phyloP scores from a whole-genome alignment of 2,797 vertebrate species.

The Astyanax mexicanus region DNA sequence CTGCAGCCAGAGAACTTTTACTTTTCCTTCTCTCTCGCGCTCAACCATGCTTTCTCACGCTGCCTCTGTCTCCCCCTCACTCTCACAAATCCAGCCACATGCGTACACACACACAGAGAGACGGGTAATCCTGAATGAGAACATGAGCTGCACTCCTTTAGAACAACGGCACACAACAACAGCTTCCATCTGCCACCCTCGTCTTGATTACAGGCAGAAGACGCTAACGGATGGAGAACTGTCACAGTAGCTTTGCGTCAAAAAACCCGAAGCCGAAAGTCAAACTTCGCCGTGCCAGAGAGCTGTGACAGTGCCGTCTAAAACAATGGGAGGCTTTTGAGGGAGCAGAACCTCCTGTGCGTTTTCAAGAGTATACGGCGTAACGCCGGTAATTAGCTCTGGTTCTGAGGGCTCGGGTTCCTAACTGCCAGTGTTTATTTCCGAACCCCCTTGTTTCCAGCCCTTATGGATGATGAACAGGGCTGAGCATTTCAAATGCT shows the following conservation, averaged over 20 bases:
- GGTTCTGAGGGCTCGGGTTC: conserved; percentile 13
- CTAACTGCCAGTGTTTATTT: conserved; percentile 40
- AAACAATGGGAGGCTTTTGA: conserved; percentile 43
- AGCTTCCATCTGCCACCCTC: conserved; percentile 41
- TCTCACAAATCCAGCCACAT: not conserved
- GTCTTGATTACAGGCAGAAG: conserved; percentile 43
- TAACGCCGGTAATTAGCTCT: conserved; percentile 42
- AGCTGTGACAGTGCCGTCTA: not conserved
- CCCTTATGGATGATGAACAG: conserved; percentile 30
- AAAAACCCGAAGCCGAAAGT: conserved; percentile 28
- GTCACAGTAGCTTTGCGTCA: conserved; percentile 44
- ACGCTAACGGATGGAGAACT: conserved; percentile 23
- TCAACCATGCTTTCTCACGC: not conserved
- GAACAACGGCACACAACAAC: conserved; percentile 28
- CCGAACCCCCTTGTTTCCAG: conserved; percentile 32
- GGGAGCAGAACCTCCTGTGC: conserved; percentile 21
- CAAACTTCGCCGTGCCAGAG: conserved; percentile 16
- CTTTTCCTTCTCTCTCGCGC: not conserved
- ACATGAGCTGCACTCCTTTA: conserved; percentile 5
- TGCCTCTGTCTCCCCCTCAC: not conserved
- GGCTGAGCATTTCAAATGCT: conserved; percentile 40
- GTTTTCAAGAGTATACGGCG: conserved; percentile 22
- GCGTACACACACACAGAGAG: not conserved
- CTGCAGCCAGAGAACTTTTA: conserved; percentile 34
- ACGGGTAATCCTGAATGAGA: conserved; percentile 44